Conservation (phyloP, 2,113 vertebrate species). For the Ellobius talpinus region DNA sequence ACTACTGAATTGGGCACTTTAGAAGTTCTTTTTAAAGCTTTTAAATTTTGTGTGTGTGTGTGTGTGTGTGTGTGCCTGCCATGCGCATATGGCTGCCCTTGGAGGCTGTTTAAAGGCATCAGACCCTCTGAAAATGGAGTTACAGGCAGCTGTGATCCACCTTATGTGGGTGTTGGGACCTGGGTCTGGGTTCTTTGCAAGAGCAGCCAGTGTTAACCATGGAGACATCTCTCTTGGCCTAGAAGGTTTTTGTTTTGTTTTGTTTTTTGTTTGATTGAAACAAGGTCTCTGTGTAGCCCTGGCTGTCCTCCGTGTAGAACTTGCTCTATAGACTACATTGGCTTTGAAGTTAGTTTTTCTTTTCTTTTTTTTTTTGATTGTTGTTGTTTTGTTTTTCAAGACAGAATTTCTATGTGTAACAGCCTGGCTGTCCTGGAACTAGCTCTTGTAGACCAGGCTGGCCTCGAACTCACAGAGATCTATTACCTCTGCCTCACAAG, state of each 20-base stretch:
- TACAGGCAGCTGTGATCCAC: neutral
- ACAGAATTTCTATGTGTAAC: too few relatives aligned
- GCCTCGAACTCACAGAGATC: too few relatives aligned
- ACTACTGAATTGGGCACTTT: neutral
- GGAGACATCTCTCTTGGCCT: neutral
- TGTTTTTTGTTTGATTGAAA: neutral
- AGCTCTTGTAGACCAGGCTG: too few relatives aligned
- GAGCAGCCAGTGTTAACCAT: neutral
- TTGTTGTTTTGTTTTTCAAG: too few relatives aligned
- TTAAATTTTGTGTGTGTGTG: neutral
- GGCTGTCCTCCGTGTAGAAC: neutral
- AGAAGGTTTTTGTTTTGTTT: neutral
- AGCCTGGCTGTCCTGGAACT: too few relatives aligned
- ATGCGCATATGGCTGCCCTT: neutral
- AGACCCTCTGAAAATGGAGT: neutral
- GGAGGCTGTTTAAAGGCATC: neutral
- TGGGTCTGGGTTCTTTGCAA: neutral
- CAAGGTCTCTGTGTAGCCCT: neutral
- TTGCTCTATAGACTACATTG: neutral
- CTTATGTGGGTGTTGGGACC: neutral
- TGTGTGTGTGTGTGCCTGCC: too few relatives aligned
- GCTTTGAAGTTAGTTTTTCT: neutral
- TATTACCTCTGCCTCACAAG: too few relatives aligned
- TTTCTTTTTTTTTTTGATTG: too few relatives aligned
- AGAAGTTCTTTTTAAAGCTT: neutral